Evolutionary conservation across 2,797 vertebrate species (phyloP).

Genomic region (Peromyscus nudipes): DNA sequence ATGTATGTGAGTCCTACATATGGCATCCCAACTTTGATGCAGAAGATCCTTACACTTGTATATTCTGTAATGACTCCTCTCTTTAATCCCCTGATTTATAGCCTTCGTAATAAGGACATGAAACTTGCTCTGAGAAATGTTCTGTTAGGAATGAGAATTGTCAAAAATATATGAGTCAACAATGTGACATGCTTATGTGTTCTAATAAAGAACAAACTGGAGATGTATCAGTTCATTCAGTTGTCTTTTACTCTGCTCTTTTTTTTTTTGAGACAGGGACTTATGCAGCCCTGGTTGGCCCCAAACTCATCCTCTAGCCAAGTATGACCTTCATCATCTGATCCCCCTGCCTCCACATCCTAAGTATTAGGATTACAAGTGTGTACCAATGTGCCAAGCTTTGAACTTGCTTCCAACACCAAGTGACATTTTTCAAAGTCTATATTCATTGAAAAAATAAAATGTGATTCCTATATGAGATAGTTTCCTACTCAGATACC

Average conservation of each 20-base stretch:
- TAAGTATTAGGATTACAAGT: neutral
- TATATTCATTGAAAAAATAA: conserved; percentile 10
- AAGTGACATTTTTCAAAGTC: conserved; percentile 25
- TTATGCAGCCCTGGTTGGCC: neutral
- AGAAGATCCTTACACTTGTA: conserved; percentile 79
- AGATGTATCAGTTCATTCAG: neutral
- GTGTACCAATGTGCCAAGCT: neutral
- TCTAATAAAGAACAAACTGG: conserved; percentile 37
- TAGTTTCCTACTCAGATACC: neutral
- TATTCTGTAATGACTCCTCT: conserved; percentile 82
- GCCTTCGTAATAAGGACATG: conserved; percentile 82
- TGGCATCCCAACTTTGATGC: conserved; percentile 65
- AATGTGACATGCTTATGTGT: conserved; percentile 4
- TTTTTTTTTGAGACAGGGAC: neutral
- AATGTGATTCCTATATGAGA: neutral
- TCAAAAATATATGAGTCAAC: conserved; percentile 54
- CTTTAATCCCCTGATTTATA: conserved; percentile 84
- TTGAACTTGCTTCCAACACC: neutral
- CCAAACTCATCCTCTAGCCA: neutral
- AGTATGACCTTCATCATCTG: neutral
- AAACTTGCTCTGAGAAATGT: conserved; percentile 75
- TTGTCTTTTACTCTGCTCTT: neutral
- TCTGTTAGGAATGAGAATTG: conserved; percentile 59
- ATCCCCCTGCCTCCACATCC: neutral
- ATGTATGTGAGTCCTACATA: conserved; percentile 83